Conservation (phyloP, 2,113 vertebrate genomes). For the Scolopax mira region DNA sequence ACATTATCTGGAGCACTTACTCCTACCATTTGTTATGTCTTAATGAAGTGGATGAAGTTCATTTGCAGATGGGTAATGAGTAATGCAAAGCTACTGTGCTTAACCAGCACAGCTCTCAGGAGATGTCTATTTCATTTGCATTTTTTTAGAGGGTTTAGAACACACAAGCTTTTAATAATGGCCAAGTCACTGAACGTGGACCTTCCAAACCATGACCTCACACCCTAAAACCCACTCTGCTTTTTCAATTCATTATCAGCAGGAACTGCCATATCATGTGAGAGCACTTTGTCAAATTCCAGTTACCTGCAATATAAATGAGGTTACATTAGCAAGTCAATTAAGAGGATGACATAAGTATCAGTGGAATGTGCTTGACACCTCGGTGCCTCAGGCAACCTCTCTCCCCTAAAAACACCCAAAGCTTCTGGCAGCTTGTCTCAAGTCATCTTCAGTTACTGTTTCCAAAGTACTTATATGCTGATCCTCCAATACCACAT, state of each 20-base stretch:
- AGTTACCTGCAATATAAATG: neutral
- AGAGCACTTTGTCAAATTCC: neutral
- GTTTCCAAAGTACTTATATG: neutral
- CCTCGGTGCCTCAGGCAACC: neutral
- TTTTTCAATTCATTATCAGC: neutral
- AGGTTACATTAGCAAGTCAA: conserved; percentile 2
- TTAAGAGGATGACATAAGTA: neutral
- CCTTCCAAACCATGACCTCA: neutral
- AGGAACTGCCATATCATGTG: neutral
- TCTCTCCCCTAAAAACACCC: neutral
- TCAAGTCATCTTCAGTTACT: neutral
- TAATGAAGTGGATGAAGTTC: neutral
- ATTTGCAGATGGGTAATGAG: neutral
- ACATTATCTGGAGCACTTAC: neutral
- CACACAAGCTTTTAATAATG: neutral
- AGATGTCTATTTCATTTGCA: neutral
- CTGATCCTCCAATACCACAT: neutral
- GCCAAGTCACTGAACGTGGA: neutral
- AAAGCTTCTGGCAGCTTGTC: neutral
- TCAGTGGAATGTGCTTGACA: neutral
- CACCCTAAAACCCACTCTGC: neutral
- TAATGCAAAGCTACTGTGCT: neutral
- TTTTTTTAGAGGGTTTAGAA: neutral
- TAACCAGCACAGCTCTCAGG: neutral
- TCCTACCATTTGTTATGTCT: neutral